Evolutionary conservation across 2,113 vertebrate genomes (phyloP).

Genomic region (Regulus satrapa): DNA sequence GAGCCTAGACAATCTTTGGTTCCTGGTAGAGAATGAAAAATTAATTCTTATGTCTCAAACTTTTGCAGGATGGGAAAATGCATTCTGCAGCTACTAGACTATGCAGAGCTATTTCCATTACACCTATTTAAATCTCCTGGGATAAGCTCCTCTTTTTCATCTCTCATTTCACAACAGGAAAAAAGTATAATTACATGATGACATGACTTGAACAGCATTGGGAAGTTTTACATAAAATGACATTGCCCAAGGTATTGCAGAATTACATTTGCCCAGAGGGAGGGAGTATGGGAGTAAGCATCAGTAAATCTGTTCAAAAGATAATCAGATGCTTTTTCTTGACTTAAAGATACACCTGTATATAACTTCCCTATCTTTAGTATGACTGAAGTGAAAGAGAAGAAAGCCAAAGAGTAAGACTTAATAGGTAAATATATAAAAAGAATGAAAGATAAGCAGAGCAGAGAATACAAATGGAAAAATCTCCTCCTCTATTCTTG

Average conservation of each 20-base stretch:
- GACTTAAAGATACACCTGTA: slow-evolving; percentile 36
- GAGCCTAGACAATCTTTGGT: neutral
- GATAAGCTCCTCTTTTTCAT: slow-evolving; percentile 55
- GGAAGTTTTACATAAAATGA: slow-evolving; percentile 62
- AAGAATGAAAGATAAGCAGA: slow-evolving; percentile 22
- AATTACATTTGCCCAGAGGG: slow-evolving; percentile 43
- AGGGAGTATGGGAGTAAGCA: slow-evolving; percentile 36
- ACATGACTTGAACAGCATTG: slow-evolving; percentile 47
- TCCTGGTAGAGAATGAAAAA: neutral
- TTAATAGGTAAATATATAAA: slow-evolving; percentile 41
- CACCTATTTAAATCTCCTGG: slow-evolving; percentile 40
- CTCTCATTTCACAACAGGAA: slow-evolving; percentile 61
- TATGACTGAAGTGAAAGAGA: neutral
- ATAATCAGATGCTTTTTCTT: slow-evolving; percentile 37
- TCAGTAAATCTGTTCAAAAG: slow-evolving; percentile 41
- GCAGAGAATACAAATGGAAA: slow-evolving; percentile 25
- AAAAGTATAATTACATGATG: slow-evolving; percentile 55
- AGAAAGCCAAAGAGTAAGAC: neutral
- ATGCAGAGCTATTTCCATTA: slow-evolving; percentile 43
- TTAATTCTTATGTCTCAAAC: neutral
- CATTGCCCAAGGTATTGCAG: slow-evolving; percentile 46
- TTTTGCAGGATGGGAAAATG: slow-evolving; percentile 42
- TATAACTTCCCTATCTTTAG: slow-evolving; percentile 4
- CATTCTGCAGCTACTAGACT: slow-evolving; percentile 6
- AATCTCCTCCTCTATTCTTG: neutral